A percentile compares a stretch with the other conserved stretches of the same genome.
phyloP scores from a whole-genome alignment of 1,140 invertebrate genomes.

The Physella acuta region DNA sequence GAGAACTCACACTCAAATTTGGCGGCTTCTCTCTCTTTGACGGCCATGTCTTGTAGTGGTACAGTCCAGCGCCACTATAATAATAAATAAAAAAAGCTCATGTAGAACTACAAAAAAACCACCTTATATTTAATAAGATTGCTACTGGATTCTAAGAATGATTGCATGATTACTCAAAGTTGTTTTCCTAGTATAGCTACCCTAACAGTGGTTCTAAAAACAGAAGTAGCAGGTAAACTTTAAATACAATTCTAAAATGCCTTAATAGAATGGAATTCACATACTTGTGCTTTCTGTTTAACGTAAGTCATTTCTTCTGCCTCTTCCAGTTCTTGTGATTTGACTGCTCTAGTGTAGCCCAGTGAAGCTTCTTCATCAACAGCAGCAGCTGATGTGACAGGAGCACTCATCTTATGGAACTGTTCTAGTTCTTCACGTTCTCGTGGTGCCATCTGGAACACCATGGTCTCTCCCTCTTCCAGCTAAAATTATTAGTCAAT shows the following conservation, averaged over 20 bases:
- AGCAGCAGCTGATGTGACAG: slow-evolving; percentile 26
- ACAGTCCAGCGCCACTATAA: slow-evolving; percentile 54
- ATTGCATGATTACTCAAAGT: no score
- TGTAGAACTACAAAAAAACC: not conserved
- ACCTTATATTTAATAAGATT: no score
- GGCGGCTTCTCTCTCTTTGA: slow-evolving; percentile 55
- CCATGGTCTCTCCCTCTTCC: slow-evolving; percentile 33
- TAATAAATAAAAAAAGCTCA: no score
- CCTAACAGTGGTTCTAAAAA: no score
- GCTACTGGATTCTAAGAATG: no score
- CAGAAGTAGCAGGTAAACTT: no score
- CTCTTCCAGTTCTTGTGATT: slow-evolving; percentile 34
- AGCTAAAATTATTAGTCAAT: no score
- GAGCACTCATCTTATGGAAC: slow-evolving; percentile 26
- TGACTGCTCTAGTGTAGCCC: slow-evolving; percentile 36
- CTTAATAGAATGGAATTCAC: no score
- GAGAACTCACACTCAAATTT: slow-evolving; percentile 57
- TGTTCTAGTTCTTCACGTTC: slow-evolving; percentile 37
- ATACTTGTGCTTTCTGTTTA: slow-evolving; percentile 51
- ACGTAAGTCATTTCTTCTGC: slow-evolving; percentile 41
- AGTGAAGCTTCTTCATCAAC: slow-evolving; percentile 38
- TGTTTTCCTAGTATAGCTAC: no score
- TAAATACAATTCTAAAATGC: no score
- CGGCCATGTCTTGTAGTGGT: slow-evolving; percentile 51
- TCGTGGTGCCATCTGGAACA: slow-evolving; percentile 34